These are phyloP conservation scores for Eueremaeus valkanovi DNA, from an alignment of 2,888 invertebrate species.

Conservation along the genomic window DNA sequence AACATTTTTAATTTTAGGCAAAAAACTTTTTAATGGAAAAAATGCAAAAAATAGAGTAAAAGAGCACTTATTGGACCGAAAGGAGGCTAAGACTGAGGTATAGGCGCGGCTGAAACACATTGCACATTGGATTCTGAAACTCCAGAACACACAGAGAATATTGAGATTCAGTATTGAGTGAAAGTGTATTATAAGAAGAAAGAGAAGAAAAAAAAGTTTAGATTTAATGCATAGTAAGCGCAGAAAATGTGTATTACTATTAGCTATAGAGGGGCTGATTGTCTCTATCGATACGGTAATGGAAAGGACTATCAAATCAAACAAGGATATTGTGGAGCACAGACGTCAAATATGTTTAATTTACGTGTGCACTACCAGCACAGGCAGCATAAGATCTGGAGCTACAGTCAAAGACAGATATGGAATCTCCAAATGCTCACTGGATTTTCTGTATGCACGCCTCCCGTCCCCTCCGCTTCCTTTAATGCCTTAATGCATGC, in stretches of 20 bases:
- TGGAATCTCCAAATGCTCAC: background rate
- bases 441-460: background rate
- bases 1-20: no score
- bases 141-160: background rate
- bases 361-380: background rate
- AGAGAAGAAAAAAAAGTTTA: background rate
- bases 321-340: constrained; percentile 28
- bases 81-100: no score
- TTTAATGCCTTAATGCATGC: constrained; percentile 29
- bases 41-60: no score
- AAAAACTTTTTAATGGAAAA: no score
- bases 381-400: background rate
- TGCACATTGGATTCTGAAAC: background rate
- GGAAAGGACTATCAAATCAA: constrained; percentile 27
- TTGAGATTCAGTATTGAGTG: background rate
- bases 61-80: background rate
- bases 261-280: background rate
- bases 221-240: background rate
- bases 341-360: constrained; percentile 28
- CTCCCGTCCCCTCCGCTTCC: background rate
- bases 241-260: background rate
- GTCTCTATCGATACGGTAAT: background rate
- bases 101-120: constrained; percentile 3
- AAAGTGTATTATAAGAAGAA: background rate
- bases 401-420: background rate